These are phyloP conservation scores for Drosophila barbarae DNA, from an alignment of 2,888 invertebrate genomes.

Conservation along the genomic window DNA sequence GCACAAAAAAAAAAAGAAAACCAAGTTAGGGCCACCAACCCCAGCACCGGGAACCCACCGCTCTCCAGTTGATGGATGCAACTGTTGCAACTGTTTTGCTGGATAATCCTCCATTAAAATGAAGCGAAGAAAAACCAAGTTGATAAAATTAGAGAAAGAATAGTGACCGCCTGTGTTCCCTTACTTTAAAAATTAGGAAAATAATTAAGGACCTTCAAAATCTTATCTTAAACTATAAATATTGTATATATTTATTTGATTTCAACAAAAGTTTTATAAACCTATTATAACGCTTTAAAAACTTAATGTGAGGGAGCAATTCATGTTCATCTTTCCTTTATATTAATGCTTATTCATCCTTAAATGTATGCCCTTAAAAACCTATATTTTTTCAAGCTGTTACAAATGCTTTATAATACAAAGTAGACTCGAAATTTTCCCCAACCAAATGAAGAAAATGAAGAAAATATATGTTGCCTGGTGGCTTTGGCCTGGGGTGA, in stretches of 20 bases:
- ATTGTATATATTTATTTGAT: neutral
- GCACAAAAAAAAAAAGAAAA: constrained; percentile 13
- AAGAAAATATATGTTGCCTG: constrained; percentile 49
- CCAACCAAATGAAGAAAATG: constrained; percentile 15
- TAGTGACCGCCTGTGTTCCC: constrained; percentile 2
- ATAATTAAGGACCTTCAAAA: neutral
- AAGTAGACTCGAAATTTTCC: neutral
- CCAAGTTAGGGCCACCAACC: constrained; percentile 50
- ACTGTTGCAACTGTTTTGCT: constrained; percentile 48
- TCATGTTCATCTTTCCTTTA: neutral
- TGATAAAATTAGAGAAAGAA: neutral
- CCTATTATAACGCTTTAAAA: neutral
- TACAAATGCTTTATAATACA: constrained; percentile 1
- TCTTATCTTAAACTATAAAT: too few relatives aligned
- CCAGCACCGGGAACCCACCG: constrained; percentile 20
- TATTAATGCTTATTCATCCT: neutral
- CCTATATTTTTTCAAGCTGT: neutral
- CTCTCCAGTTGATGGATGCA: constrained; percentile 67
- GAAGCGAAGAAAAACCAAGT: constrained; percentile 13
- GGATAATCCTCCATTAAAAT: constrained; percentile 69
- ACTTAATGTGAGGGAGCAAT: neutral
- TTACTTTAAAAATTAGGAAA: neutral
- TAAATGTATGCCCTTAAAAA: neutral
- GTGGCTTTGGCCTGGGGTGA: constrained; percentile 61
- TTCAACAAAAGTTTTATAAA: neutral